Evolutionary conservation across 2,113 vertebrate genomes (phyloP), one percentile per base, ranked within the genome.

Genomic region (Pygoscelis antarcticus): DNA sequence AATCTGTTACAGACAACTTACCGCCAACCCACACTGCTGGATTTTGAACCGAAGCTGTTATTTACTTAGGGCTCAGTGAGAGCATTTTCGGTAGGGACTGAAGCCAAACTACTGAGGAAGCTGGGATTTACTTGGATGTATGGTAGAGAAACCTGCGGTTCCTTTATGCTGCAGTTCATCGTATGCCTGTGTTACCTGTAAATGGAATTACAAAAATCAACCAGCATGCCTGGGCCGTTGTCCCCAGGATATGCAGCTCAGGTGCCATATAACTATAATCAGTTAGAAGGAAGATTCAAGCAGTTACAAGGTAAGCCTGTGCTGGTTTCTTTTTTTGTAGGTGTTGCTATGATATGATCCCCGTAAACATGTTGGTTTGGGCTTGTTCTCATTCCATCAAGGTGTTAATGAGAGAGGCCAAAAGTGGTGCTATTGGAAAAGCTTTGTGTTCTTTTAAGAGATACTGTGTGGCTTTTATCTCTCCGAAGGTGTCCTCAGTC

Each of bases 271-370:
- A 99, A 98, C 98, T 99, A 99, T 95, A 99, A 99, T 89, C 99
- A 98, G 98, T 98, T 99, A 97, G 99, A 99, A 94, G 99, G 99
- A 55, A 98, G 99, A 55, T 99, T 99, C 98, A 99, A 99, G 86
- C 99, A 99, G 97, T 98, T 99, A 60, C 99, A 99, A 99, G 99
- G 99, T 99, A 98, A 98, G 98, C 38, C 44, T 36, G 62, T 54
- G 72, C 20, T 47, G 76, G 44, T 2, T 9, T 29, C n/a, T 32
- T 62, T 38, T 42, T 62, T 64, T 10, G 20, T n/a, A 69, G 68
- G 62, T 84, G 94, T 97, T 98, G 98, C 97, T 97, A 38, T 52
- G 90, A 69, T 81, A 17, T 84, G 87, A 79, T 80, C 65, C 78
- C 54, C 6, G 14, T 75, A 94, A 94, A 93, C 38, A 23, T 12